Evolutionary conservation across 2,113 vertebrate genomes (phyloP).

Genomic region (Phodopus roborovskii): DNA sequence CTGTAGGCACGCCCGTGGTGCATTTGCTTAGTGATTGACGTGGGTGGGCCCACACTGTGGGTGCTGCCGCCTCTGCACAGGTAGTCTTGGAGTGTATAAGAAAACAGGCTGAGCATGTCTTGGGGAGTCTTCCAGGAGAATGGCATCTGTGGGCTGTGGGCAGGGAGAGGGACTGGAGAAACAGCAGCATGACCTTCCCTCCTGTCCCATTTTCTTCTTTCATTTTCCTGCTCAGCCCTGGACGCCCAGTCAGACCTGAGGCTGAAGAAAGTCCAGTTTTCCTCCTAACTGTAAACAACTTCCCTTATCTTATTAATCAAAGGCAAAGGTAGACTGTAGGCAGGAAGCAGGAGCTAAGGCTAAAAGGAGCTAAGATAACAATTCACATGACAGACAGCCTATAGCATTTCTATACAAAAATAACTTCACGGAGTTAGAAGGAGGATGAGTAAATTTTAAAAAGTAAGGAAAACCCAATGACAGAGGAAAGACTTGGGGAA

Average conservation of each 20-base stretch:
- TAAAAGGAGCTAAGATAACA: slow-evolving; percentile 10
- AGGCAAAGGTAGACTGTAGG: background rate
- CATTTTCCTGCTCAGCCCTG: background rate
- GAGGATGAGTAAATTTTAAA: background rate
- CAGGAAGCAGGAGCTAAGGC: background rate
- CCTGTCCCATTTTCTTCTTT: background rate
- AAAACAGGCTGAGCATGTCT: background rate
- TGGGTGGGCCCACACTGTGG: background rate
- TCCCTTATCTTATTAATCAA: slow-evolving; percentile 1
- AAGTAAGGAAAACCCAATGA: background rate
- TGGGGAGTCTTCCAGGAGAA: background rate
- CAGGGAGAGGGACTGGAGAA: background rate
- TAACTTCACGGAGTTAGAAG: background rate
- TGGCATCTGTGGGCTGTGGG: background rate
- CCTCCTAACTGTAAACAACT: background rate
- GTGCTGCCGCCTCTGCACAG: background rate
- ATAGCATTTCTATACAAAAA: background rate
- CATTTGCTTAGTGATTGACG: background rate
- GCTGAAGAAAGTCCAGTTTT: slow-evolving; percentile 25
- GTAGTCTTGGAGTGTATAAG: background rate
- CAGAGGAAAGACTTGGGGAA: background rate
- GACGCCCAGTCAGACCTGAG: background rate
- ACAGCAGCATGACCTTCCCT: background rate
- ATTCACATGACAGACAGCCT: background rate
- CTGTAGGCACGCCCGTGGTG: background rate